Evolutionary conservation across 2,797 vertebrate species (phyloP).

Genomic region (Sebastes trivittatus): DNA sequence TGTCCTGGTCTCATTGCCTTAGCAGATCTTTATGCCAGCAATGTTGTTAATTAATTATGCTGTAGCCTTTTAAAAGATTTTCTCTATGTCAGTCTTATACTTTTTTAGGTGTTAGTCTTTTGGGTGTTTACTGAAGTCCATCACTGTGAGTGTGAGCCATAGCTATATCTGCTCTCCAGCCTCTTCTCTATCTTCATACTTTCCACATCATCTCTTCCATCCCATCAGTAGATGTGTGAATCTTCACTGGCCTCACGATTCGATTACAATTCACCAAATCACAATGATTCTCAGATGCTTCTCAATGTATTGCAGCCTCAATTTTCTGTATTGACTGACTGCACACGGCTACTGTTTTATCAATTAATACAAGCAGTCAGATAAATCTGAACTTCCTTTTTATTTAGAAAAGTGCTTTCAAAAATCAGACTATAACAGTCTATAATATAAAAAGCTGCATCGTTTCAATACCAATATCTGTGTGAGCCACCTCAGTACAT

Average conservation of each 20-base stretch:
- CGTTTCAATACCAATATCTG: neutral
- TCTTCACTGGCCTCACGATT: neutral
- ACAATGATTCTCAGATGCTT: neutral
- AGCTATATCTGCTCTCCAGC: neutral
- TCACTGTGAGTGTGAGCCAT: neutral
- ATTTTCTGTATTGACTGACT: neutral
- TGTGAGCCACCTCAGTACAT: no score
- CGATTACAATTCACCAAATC: neutral
- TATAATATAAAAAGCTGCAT: neutral
- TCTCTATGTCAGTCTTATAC: neutral
- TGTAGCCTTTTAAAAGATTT: neutral
- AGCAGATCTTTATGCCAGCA: neutral
- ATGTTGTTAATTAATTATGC: neutral
- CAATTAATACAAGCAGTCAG: no score
- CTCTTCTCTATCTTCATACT: neutral
- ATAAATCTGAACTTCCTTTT: no score
- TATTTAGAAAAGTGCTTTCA: no score
- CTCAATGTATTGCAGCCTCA: no score
- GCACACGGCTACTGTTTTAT: no score
- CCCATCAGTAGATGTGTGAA: neutral
- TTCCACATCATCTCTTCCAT: neutral
- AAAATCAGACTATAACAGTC: neutral
- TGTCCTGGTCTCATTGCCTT: neutral
- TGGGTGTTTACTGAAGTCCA: neutral
- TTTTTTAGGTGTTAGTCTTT: neutral